These are phyloP conservation scores for Ptilorrhoa leucosticta DNA, from an alignment of 2,113 vertebrate species.

Conservation along the genomic window DNA sequence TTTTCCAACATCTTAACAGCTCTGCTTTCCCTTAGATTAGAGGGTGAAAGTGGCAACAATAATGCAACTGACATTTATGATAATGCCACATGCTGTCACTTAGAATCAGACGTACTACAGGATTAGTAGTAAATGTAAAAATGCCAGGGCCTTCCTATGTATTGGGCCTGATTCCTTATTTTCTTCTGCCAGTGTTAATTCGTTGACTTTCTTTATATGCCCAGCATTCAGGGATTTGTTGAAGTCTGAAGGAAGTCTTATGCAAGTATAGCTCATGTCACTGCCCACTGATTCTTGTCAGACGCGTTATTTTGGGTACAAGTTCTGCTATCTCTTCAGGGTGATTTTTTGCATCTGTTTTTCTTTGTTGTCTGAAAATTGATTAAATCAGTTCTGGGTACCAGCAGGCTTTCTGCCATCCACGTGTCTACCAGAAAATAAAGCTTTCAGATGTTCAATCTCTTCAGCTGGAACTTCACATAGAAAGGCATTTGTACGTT, in stretches of 20 bases:
- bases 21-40: conserved; percentile 25
- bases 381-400: conserved; percentile 50
- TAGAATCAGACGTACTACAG: not conserved
- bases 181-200: not conserved
- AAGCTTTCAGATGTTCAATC: not conserved
- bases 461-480: not conserved
- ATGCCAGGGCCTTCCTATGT: not conserved
- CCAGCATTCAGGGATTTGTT: not conserved
- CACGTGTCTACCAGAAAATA: conserved; percentile 14
- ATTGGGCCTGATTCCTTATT: not conserved
- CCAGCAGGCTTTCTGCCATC: conserved; percentile 57
- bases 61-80: conserved; percentile 41
- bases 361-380: conserved; percentile 51
- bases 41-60: conserved; percentile 12
- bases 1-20: conserved; percentile 6
- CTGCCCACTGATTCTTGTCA: not conserved
- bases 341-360: not conserved
- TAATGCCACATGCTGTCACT: conserved; percentile 33
- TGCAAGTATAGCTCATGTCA: not conserved
- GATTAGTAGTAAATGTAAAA: conserved; percentile 38
- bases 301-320: conserved; percentile 51
- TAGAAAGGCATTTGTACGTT: conserved; percentile 6
- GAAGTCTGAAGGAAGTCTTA: not conserved
- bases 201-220: not conserved
- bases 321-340: conserved; percentile 36